phyloP scores from a whole-genome alignment of 2,113 vertebrate genomes.

The Gobius niger region DNA sequence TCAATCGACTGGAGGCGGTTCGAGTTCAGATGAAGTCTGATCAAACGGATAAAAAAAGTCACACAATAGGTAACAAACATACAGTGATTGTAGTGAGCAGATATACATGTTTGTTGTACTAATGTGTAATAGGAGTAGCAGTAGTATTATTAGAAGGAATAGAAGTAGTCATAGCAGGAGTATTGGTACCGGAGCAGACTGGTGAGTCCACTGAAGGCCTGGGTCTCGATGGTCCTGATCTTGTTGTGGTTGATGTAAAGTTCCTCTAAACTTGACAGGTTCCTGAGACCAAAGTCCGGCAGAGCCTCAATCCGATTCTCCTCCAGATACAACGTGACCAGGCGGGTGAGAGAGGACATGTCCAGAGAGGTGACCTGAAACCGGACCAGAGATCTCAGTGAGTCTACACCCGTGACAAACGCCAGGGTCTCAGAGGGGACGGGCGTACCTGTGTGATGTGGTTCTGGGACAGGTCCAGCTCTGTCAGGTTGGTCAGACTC shows the following conservation, averaged over 20 bases:
- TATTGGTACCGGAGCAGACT: slow-evolving; percentile 65
- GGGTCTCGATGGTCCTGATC: slow-evolving; percentile 77
- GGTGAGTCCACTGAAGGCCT: slow-evolving; percentile 77
- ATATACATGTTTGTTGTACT: too few relatives aligned
- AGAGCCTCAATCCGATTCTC: slow-evolving; percentile 81
- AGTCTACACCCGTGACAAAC: background rate
- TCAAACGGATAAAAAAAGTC: background rate
- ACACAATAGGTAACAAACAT: background rate
- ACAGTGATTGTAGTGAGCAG: too few relatives aligned
- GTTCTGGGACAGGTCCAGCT: slow-evolving; percentile 84
- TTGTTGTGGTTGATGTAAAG: slow-evolving; percentile 85
- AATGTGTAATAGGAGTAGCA: background rate
- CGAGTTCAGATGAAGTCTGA: slow-evolving; percentile 81
- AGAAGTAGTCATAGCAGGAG: background rate
- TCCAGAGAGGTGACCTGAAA: slow-evolving; percentile 63
- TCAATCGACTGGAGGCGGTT: slow-evolving; percentile 78
- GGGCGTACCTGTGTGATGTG: slow-evolving; percentile 74
- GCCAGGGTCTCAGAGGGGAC: background rate
- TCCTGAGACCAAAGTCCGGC: slow-evolving; percentile 76
- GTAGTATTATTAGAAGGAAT: background rate
- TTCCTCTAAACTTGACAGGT: slow-evolving; percentile 79
- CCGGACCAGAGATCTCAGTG: background rate
- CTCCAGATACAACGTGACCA: slow-evolving; percentile 83
- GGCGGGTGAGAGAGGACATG: slow-evolving; percentile 68
- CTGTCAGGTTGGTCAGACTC: slow-evolving; percentile 78